Evolutionary conservation across 23 tunicate genomes (phyloP).

Genomic region (Clavelina lepadiformis): DNA sequence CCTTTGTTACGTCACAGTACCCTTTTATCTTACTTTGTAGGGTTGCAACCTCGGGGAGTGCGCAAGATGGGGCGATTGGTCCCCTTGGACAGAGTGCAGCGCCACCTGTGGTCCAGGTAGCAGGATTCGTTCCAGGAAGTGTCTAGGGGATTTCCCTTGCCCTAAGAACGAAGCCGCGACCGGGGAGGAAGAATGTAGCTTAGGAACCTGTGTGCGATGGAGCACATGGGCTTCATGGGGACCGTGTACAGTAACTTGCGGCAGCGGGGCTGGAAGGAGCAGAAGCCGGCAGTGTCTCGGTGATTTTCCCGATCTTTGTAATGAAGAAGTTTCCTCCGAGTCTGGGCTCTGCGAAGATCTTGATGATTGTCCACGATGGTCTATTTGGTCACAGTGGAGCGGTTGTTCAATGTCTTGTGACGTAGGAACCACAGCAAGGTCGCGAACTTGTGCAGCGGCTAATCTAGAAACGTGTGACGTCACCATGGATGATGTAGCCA

Average conservation of each 20-base stretch:
- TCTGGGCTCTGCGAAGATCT: constrained; percentile 3
- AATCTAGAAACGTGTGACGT: constrained; percentile 13
- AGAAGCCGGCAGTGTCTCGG: constrained; percentile 36
- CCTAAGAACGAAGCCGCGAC: constrained; percentile 21
- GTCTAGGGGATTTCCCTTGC: constrained; percentile 57
- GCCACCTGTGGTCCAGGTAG: constrained; percentile 34
- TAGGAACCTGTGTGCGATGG: constrained; percentile 48
- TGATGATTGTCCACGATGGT: constrained; percentile 34
- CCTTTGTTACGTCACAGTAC: neutral
- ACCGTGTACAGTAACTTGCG: constrained; percentile 49
- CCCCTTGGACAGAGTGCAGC: constrained; percentile 39
- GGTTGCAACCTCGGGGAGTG: constrained; percentile 34
- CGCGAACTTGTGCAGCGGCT: constrained; percentile 17
- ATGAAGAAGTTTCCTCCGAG: constrained; percentile 6
- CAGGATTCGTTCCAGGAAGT: constrained; percentile 14
- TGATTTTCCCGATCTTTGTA: constrained; percentile 33
- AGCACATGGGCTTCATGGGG: constrained; percentile 55
- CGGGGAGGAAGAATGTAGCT: constrained; percentile 26
- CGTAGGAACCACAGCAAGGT: constrained; percentile 10
- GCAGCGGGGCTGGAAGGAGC: constrained; percentile 13
- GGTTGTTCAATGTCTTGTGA: constrained; percentile 37
- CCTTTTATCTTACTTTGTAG: constrained; percentile 7
- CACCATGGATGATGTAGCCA: constrained; percentile 2
- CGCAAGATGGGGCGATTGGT: constrained; percentile 35
- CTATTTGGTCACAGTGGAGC: constrained; percentile 28